A percentile compares a stretch with the other conserved stretches of the same genome.
Conservation (phyloP, 2,797 vertebrate species). For the Naso thynnoides region DNA sequence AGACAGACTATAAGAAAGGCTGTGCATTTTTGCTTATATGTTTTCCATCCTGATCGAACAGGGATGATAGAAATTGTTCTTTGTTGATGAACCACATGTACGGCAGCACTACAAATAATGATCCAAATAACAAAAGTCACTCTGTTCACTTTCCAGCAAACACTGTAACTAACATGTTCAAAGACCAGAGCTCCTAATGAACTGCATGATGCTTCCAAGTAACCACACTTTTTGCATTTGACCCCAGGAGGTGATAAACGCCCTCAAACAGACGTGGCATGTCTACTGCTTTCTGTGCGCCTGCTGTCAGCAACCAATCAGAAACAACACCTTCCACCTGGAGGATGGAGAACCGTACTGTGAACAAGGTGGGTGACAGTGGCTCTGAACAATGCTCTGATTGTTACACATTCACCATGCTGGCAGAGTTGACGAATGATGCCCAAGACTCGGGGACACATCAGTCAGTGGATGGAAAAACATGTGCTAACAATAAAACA, state of each 20-base stretch:
- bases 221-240: conserved; percentile 31
- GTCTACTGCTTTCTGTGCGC: conserved; percentile 95
- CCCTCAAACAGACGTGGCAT: conserved; percentile 97
- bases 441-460: background rate
- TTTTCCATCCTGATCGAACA: background rate
- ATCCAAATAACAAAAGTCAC: background rate
- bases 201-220: background rate
- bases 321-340: conserved; percentile 95
- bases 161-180: background rate
- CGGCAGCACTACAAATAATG: background rate
- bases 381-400: background rate
- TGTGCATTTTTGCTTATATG: background rate
- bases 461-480: conserved; percentile 4
- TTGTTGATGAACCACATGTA: background rate
- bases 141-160: conserved; percentile 5
- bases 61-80: background rate
- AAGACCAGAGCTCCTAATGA: background rate
- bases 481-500: too few relatives aligned
- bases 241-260: conserved; percentile 96
- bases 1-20: background rate
- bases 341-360: conserved; percentile 97
- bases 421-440: background rate
- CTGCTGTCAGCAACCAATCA: conserved; percentile 93
- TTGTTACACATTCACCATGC: background rate
- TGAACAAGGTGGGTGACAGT: conserved; percentile 88